Evolutionary conservation across 2,888 invertebrate genomes (phyloP), one percentile per base, ranked within the genome.

Genomic region (Rhorus exstirpatorius): DNA sequence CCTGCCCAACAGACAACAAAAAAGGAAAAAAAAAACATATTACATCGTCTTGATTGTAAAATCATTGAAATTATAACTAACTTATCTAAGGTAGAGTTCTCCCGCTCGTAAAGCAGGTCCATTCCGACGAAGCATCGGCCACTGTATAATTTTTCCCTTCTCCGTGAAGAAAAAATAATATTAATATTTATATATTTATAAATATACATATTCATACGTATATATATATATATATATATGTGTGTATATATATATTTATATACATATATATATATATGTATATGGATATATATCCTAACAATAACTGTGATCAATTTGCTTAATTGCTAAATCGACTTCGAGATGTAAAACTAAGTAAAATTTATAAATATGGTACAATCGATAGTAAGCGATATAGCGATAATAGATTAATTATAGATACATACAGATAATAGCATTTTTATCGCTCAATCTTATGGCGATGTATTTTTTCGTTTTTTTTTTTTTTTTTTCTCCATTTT

Each of bases 311-410:
- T 72, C 41, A 81, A 81, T 83, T 86, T 79, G 86, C 88, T 90
- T 88, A 88, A 88, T 75, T 71, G 85, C 87, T 88, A 88, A 88
- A 89, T 87, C 88, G 87, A 90, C 87, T 89, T 88, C 81, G 89
- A 90, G 88, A 89, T 89, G 88, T 91, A 90, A 91, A 92, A 92
- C 90, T 90, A 91, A 91, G 86, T 90, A 89, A 90, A 90, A 91
- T 90, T 90, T 90, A 89, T 91, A 91, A 91, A 90, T 92, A 91
- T 91, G 84, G 87, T 91, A 92, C 91, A 92, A 91, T 92, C 86
- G 88, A 89, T 90, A 89, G 86, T 90, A 91, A 92, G 92, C 91
- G 89, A 91, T 90, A 91, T 90, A 91, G 91, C 89, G 86, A 87
- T 90, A 90, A 91, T 90, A 89, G 89, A 90, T 87, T 91, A 92